phyloP scores from a whole-genome alignment of 2,113 vertebrate genomes.

The Nerophis lumbriciformis region DNA sequence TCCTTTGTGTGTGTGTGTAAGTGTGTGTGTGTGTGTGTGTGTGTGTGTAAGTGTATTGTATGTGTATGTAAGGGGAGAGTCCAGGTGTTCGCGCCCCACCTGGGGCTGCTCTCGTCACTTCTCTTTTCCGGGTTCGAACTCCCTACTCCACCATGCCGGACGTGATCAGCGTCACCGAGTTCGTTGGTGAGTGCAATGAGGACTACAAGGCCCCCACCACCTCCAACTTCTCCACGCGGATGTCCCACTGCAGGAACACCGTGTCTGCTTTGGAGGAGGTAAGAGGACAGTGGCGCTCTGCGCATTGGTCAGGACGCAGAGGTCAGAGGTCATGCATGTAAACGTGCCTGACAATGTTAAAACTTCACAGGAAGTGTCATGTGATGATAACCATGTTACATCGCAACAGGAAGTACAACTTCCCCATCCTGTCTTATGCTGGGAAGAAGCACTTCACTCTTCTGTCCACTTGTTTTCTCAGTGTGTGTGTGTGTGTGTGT shows the following conservation, averaged over 20 bases:
- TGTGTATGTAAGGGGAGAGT: not conserved
- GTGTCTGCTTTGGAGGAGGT: constrained; percentile 10
- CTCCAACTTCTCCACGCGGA: constrained; percentile 14
- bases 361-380: not conserved
- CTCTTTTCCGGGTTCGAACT: not conserved
- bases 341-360: not conserved
- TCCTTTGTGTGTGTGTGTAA: not conserved
- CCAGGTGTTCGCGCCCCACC: constrained; percentile 4
- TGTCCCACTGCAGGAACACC: constrained; percentile 8
- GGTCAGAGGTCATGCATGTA: no score
- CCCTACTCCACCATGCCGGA: not conserved
- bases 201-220: constrained; percentile 15
- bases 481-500: not conserved
- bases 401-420: constrained; percentile 4
- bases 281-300: not conserved
- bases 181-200: constrained; percentile 6
- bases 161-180: constrained; percentile 6
- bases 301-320: not conserved
- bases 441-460: not conserved
- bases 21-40: not conserved
- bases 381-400: not conserved
- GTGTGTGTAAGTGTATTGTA: not conserved
- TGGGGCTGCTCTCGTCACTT: not conserved
- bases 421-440: not conserved
- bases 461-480: not conserved